phyloP scores from a whole-genome alignment of 2,113 vertebrate species.

The Laticauda laticaudata region DNA sequence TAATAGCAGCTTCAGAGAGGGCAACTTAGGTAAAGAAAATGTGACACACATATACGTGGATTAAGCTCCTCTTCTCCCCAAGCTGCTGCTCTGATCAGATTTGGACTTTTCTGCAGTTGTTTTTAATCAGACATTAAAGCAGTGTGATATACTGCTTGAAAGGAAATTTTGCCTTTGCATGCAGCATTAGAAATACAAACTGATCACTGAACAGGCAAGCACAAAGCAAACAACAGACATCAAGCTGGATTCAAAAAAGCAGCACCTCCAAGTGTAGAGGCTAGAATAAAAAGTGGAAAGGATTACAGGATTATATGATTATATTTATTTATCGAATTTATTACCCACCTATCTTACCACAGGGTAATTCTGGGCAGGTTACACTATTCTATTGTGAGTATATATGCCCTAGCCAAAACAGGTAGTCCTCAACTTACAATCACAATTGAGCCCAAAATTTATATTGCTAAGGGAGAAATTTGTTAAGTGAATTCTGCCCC shows the following conservation, averaged over 20 bases:
- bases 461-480: background rate
- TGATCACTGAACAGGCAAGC: background rate
- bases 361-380: background rate
- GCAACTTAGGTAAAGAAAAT: background rate
- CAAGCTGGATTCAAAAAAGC: background rate
- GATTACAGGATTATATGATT: background rate
- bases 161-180: no score
- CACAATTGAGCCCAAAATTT: background rate
- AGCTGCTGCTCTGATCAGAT: background rate
- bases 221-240: background rate
- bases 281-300: background rate
- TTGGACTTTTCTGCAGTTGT: background rate
- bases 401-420: background rate
- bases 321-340: background rate
- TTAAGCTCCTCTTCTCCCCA: background rate
- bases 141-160: background rate
- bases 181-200: background rate
- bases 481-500: background rate
- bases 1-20: background rate
- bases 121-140: background rate
- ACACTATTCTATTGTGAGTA: background rate
- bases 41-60: background rate
- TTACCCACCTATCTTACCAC: background rate
- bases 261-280: background rate
- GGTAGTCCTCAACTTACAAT: background rate